Percentiles rank a stretch among this genome's conserved stretches.
These are phyloP conservation scores for Ichneumoninae sp. DNA, from an alignment of 2,888 invertebrate species.

Conservation along the genomic window DNA sequence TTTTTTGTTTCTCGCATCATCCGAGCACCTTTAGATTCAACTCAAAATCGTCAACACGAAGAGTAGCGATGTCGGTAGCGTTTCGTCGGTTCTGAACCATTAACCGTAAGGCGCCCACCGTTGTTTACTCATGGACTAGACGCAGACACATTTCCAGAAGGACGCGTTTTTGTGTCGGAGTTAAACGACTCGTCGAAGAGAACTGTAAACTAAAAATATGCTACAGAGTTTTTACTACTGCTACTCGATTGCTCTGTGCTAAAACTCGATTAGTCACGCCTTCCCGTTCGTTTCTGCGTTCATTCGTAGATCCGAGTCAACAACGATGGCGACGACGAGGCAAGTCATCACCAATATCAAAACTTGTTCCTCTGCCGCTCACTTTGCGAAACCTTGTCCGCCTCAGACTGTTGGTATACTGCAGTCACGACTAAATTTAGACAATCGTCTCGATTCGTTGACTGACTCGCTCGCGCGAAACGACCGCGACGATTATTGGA, in stretches of 20 bases:
- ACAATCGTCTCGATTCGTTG: conserved; percentile 55
- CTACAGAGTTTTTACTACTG: neutral
- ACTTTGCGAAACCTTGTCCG: conserved; percentile 36
- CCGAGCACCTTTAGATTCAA: too few relatives aligned
- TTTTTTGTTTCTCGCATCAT: neutral
- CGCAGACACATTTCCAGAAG: neutral
- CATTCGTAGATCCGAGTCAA: conserved; percentile 6
- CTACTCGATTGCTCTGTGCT: neutral
- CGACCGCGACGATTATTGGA: conserved; percentile 1
- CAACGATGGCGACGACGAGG: conserved; percentile 20
- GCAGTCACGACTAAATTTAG: conserved; percentile 73
- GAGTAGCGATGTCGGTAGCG: neutral
- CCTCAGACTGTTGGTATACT: conserved; percentile 12
- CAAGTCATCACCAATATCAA: conserved; percentile 12
- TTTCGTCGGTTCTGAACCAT: neutral
- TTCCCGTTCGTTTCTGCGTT: neutral
- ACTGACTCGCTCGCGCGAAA: conserved; percentile 9
- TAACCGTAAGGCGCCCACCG: neutral
- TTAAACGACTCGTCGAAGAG: neutral
- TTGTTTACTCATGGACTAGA: neutral
- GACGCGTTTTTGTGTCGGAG: neutral
- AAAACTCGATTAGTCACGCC: neutral
- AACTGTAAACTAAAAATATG: neutral
- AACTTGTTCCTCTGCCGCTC: conserved; percentile 34
- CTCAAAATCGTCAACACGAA: neutral